Conservation (phyloP, 2,113 vertebrate genomes). For the Lathamus discolor region DNA sequence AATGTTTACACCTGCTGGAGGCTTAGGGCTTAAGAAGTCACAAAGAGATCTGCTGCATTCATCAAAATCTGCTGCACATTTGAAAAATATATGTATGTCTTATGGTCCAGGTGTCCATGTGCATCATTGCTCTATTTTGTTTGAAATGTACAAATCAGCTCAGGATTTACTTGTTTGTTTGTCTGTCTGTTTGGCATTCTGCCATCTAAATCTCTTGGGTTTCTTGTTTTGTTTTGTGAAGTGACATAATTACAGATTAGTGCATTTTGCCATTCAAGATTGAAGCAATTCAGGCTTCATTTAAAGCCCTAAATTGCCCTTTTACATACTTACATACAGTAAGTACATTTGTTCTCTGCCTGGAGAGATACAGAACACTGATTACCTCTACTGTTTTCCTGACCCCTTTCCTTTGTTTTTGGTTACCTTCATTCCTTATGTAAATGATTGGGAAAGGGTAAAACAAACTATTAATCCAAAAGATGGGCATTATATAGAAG, state of each 20-base stretch:
- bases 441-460: neutral
- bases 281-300: neutral
- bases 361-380: neutral
- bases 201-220: neutral
- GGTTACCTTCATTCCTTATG: neutral
- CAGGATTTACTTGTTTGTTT: neutral
- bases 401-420: neutral
- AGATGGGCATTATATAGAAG: neutral
- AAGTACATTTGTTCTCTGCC: neutral
- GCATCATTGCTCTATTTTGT: neutral
- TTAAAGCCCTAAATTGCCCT: neutral
- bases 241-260: neutral
- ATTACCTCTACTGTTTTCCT: neutral
- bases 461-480: neutral
- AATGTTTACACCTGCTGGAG: neutral
- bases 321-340: neutral
- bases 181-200: neutral
- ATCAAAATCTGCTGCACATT: neutral
- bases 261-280: neutral
- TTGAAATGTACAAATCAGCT: neutral
- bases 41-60: neutral
- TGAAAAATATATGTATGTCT: neutral
- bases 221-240: neutral
- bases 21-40: neutral
- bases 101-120: neutral